Percentiles rank a stretch among this genome's conserved stretches.
These are phyloP conservation scores for Hapalemur alaotrensis DNA, from an alignment of 2,797 vertebrate species.

Conservation along the genomic window DNA sequence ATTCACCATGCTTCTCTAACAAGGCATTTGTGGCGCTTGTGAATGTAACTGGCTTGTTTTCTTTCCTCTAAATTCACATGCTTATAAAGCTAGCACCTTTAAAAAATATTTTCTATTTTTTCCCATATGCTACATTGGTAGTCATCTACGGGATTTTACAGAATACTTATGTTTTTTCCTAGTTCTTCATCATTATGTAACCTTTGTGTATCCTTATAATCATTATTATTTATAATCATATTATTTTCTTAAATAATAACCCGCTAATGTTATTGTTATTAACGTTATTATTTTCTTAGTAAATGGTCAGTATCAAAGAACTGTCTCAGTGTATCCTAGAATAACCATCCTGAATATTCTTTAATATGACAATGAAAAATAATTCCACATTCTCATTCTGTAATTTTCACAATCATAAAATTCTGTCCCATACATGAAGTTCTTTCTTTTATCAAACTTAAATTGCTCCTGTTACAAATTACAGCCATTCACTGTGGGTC, in stretches of 20 bases:
- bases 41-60: conserved; percentile 3
- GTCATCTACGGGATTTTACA: background rate
- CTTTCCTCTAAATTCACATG: background rate
- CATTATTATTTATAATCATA: background rate
- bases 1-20: conserved; percentile 55
- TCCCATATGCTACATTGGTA: background rate
- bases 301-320: background rate
- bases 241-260: background rate
- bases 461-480: background rate
- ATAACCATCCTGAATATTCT: background rate
- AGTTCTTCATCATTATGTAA: background rate
- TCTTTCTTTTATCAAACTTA: background rate
- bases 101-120: background rate
- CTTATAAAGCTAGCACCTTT: background rate
- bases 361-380: background rate
- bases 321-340: background rate
- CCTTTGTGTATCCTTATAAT: background rate
- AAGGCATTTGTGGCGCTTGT: conserved; percentile 21
- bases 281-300: background rate
- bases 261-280: background rate
- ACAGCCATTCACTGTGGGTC: background rate
- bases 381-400: background rate
- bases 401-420: background rate
- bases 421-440: background rate
- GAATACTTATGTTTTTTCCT: background rate